phyloP scores from a whole-genome alignment of 2,888 invertebrate species.

The Epiblema foenella region DNA sequence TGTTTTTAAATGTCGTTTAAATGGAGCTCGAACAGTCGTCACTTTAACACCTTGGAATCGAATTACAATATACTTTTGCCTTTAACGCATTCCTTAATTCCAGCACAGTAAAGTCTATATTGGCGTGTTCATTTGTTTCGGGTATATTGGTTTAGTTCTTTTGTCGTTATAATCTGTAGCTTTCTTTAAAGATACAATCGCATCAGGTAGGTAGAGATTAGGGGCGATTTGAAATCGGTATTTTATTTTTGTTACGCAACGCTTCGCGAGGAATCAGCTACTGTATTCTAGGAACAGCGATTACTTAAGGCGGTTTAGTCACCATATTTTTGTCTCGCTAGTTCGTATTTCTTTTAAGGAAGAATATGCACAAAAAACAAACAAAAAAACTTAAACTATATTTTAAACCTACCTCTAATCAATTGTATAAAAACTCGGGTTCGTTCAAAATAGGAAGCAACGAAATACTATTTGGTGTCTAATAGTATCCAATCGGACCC shows the following conservation, averaged over 20 bases:
- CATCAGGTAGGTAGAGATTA: conserved; percentile 42
- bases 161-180: conserved; percentile 42
- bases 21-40: conserved; percentile 71
- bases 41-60: conserved; percentile 68
- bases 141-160: conserved; percentile 2
- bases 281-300: not conserved
- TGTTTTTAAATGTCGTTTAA: conserved; percentile 76
- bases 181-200: conserved; percentile 45
- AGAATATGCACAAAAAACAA: too few species aligned
- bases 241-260: conserved; percentile 37
- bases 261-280: not conserved
- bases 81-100: conserved; percentile 27
- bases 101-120: conserved; percentile 44
- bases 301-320: too few species aligned
- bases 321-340: too few species aligned
- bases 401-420: too few species aligned
- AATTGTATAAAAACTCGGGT: too few species aligned
- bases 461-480: too few species aligned
- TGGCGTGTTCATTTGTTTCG: conserved; percentile 19
- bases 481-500: too few species aligned
- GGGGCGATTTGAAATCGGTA: conserved; percentile 42
- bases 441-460: too few species aligned
- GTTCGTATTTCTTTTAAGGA: too few species aligned
- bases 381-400: too few species aligned
- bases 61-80: conserved; percentile 48